Evolutionary conservation across 2,113 vertebrate species (phyloP), one percentile per base, ranked within the genome.

Genomic region (Ameiurus melas): DNA sequence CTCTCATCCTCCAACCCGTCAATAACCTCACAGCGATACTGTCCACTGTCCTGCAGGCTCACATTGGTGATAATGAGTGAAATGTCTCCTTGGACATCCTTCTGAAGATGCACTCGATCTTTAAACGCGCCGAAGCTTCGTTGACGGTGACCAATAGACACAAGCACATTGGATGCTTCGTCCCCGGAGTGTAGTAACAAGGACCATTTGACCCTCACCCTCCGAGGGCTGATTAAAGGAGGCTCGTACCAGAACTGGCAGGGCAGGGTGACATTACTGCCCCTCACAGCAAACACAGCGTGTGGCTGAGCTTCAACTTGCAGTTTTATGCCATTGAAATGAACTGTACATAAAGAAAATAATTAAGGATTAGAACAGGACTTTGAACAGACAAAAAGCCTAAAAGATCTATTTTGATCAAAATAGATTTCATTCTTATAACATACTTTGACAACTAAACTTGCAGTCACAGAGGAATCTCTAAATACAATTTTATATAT

Each of bases 1-100:
- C 95, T 98, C 91, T 95, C 93, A 0, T 98, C 97, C 93, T 99
- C 97, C 90, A 98, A 93, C 22, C 97, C 96, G 0, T 97, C 97
- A 0, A 97, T 97, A 90, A 98, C 96, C 91, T 97, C 97, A 0
- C 97, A 98, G 86, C 95, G 95, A 92, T 97, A 98, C 60, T 93
- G 95, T 53, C 97, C 97, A 0, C 94, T 94, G 6, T 98, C 97
- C 71, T 95, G 94, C 87, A 96, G 60, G 88, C 81, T 92, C 87
- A 98, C 92, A 0, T 96, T 92, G 0, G 66, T 90, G 88, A 98
- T 91, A 36, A 97, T 85, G 89, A 98, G 94, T 0, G 97, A 95
- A 73, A 94, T 96, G 0, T 97, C 96, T 0, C 84, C 91, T 1
- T 39, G 89, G 17, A 83, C 22, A 0, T 62, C 83, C 90, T 87